Evolutionary conservation across 2,797 vertebrate genomes (phyloP).

Genomic region (Champsocephalus esox): DNA sequence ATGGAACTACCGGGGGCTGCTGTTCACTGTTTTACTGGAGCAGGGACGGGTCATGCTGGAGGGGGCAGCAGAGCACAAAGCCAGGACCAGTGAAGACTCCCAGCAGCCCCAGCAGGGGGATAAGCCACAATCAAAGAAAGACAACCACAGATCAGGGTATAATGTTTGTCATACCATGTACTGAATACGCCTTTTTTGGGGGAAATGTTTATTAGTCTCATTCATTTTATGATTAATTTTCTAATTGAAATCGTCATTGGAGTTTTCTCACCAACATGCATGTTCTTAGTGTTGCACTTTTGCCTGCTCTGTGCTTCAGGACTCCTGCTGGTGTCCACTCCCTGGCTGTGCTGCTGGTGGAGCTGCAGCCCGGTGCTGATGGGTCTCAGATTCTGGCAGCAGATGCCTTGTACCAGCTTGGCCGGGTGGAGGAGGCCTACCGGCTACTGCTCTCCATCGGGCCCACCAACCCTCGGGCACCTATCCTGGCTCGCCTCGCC

Average conservation of each 20-base stretch:
- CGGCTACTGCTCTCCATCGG: slow-evolving; percentile 86
- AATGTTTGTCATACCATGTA: slow-evolving; percentile 12
- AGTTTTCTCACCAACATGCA: background rate
- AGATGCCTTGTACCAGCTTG: slow-evolving; percentile 92
- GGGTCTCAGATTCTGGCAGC: slow-evolving; percentile 87
- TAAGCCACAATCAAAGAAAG: slow-evolving; percentile 55
- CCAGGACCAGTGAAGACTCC: slow-evolving; percentile 34
- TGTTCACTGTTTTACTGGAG: slow-evolving; percentile 91
- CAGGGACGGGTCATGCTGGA: slow-evolving; percentile 91
- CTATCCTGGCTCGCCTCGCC: slow-evolving; percentile 89
- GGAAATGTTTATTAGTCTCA: no score
- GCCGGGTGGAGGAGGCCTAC: slow-evolving; percentile 89
- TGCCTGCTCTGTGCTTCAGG: slow-evolving; percentile 68
- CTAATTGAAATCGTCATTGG: background rate
- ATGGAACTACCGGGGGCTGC: slow-evolving; percentile 93
- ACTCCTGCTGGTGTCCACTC: slow-evolving; percentile 88
- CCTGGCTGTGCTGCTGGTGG: slow-evolving; percentile 88
- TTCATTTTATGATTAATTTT: background rate
- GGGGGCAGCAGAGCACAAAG: slow-evolving; percentile 46
- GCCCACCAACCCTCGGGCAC: slow-evolving; percentile 81
- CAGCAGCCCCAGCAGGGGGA: slow-evolving; percentile 39
- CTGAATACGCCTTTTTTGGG: background rate
- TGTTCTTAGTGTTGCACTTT: slow-evolving; percentile 1
- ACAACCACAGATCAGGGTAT: slow-evolving; percentile 83
- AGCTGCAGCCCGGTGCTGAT: slow-evolving; percentile 87